Conservation (phyloP, 2,888 invertebrate genomes). For the Himalopsyche kuldschensis region DNA sequence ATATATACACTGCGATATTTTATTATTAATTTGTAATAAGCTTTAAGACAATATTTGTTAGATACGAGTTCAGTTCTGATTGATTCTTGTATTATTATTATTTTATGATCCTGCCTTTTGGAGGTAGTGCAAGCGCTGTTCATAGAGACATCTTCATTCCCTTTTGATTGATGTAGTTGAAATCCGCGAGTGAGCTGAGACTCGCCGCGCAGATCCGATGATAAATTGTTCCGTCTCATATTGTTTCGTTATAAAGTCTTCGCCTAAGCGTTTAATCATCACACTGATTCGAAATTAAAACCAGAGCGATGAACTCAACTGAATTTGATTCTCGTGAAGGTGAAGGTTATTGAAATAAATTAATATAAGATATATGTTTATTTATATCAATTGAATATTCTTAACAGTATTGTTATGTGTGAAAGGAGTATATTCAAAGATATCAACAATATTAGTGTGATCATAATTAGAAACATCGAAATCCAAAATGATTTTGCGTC, state of each 20-base stretch:
- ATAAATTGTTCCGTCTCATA: not conserved
- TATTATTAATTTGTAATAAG: no score
- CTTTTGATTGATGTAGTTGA: not conserved
- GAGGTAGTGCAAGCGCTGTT: not conserved
- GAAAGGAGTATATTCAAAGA: no score
- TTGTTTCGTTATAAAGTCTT: not conserved
- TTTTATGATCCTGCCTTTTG: not conserved
- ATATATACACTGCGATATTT: no score
- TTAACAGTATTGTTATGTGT: no score
- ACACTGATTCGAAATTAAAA: not conserved
- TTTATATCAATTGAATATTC: no score
- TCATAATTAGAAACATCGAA: no score
- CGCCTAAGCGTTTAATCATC: not conserved
- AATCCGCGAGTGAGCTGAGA: not conserved
- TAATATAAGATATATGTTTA: no score
- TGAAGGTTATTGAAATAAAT: no score
- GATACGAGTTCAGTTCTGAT: no score
- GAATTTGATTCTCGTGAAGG: not conserved
- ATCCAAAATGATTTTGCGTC: no score
- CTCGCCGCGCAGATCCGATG: not conserved
- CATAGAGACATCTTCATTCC: not conserved
- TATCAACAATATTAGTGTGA: no score
- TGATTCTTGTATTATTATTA: not conserved
- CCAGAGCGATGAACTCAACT: not conserved
- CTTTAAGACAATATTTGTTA: no score